phyloP scores from a whole-genome alignment of 37 sponge, comb jelly and placozoan species.

The Spongilla lacustris region DNA sequence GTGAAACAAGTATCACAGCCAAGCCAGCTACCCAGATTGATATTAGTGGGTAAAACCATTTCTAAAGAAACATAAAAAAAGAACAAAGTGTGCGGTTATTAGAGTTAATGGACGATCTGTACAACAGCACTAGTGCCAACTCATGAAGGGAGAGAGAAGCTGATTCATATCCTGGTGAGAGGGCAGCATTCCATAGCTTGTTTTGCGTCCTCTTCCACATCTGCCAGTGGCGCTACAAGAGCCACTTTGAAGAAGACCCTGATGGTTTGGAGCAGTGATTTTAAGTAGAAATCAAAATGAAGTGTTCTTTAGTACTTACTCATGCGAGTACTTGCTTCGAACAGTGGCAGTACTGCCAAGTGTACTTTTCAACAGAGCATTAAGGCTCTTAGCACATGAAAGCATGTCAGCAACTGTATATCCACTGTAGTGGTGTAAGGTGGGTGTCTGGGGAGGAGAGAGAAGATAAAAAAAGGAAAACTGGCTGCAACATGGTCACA shows the following conservation, averaged over 20 bases:
- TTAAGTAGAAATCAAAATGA: background rate
- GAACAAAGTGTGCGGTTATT: too few relatives aligned
- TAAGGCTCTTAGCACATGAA: conserved; percentile 73
- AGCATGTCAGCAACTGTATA: conserved; percentile 70
- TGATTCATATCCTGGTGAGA: conserved; percentile 16
- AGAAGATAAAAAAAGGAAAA: background rate
- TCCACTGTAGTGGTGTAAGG: conserved; percentile 89
- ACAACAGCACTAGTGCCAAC: background rate
- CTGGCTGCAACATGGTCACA: conserved; percentile 2
- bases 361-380: conserved; percentile 66
- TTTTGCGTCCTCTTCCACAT: conserved; percentile 49
- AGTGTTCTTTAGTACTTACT: conserved; percentile 51
- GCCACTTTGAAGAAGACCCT: conserved; percentile 86
- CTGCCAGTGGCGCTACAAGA: conserved; percentile 45
- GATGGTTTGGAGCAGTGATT: background rate
- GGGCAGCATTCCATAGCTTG: conserved; percentile 13
- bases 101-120: background rate
- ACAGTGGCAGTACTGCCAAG: conserved; percentile 66
- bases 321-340: conserved; percentile 92
- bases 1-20: background rate
- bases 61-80: background rate
- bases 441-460: conserved; percentile 63
- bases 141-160: conserved; percentile 7
- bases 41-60: background rate
- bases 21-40: background rate